phyloP scores from a whole-genome alignment of 2,113 vertebrate species.

The Origma solitaria region DNA sequence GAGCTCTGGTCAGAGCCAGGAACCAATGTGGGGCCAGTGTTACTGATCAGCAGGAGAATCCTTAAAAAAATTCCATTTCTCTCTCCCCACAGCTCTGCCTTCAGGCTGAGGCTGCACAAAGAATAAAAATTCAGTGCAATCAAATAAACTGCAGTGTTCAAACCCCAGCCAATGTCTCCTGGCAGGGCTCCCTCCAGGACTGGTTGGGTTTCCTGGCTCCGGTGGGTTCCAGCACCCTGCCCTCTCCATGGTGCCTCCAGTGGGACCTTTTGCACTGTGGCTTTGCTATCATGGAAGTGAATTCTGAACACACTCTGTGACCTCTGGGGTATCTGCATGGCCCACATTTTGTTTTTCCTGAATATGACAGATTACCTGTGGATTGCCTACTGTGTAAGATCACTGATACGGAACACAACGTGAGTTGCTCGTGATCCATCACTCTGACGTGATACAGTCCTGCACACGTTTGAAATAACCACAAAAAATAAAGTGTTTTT shows the following conservation, averaged over 20 bases:
- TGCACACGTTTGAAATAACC: neutral
- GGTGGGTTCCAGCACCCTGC: neutral
- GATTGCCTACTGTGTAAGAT: slow-evolving; percentile 41
- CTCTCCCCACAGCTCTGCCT: neutral
- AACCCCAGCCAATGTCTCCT: neutral
- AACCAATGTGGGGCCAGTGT: neutral
- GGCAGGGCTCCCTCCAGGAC: neutral
- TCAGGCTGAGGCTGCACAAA: neutral
- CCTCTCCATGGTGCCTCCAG: neutral
- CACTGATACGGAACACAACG: slow-evolving; percentile 40
- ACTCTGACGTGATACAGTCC: slow-evolving; percentile 19
- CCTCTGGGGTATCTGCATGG: slow-evolving; percentile 41
- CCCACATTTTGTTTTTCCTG: slow-evolving; percentile 22
- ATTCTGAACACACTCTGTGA: neutral
- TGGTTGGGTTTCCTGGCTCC: neutral
- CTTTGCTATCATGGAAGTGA: neutral
- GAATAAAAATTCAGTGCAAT: neutral
- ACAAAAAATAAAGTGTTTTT: neutral
- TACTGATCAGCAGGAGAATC: neutral
- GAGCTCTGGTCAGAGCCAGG: neutral
- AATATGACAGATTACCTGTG: slow-evolving; percentile 51
- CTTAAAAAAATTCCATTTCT: neutral
- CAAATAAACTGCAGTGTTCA: neutral
- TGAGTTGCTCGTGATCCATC: slow-evolving; percentile 38
- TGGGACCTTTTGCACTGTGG: neutral